These are phyloP conservation scores for Drosophila imparisetae DNA, from an alignment of 2,888 invertebrate species.

Conservation along the genomic window DNA sequence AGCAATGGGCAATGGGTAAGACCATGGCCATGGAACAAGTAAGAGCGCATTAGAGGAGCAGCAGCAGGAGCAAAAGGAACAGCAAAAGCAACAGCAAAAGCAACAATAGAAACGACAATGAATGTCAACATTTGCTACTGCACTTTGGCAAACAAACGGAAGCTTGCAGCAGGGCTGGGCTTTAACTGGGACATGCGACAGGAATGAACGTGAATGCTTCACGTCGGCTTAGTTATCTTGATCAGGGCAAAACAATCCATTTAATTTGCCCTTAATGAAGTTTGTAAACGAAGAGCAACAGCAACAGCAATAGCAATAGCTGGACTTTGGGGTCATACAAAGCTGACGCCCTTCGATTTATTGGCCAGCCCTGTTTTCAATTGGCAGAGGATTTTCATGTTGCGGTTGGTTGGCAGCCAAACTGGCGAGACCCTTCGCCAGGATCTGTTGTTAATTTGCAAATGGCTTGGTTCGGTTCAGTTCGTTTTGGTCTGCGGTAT, in stretches of 20 bases:
- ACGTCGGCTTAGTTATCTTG: constrained; percentile 71
- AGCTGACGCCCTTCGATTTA: constrained; percentile 54
- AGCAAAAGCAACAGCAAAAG: constrained; percentile 7
- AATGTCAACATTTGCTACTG: constrained; percentile 76
- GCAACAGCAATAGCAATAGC: constrained; percentile 7
- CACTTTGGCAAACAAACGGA: constrained; percentile 65
- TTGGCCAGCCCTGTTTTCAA: constrained; percentile 42
- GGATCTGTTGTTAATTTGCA: constrained; percentile 55
- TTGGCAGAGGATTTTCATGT: constrained; percentile 60
- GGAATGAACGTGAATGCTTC: constrained; percentile 40
- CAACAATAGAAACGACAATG: constrained; percentile 41
- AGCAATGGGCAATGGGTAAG: neutral
- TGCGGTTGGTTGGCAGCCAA: constrained; percentile 55
- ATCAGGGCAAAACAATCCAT: constrained; percentile 72
- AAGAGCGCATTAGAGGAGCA: constrained; percentile 50
- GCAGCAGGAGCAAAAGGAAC: constrained; percentile 20
- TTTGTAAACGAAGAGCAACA: constrained; percentile 26
- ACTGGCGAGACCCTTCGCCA: constrained; percentile 21
- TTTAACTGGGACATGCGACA: constrained; percentile 30
- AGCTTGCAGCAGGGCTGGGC: constrained; percentile 20
- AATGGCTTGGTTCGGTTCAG: constrained; percentile 23
- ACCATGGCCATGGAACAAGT: constrained; percentile 22
- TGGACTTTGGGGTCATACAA: constrained; percentile 24
- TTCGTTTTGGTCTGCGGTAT: constrained; percentile 27
- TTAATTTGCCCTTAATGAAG: constrained; percentile 75